Conservation (phyloP, 2,797 vertebrate genomes). For the Hypotaenidia okinawae region DNA sequence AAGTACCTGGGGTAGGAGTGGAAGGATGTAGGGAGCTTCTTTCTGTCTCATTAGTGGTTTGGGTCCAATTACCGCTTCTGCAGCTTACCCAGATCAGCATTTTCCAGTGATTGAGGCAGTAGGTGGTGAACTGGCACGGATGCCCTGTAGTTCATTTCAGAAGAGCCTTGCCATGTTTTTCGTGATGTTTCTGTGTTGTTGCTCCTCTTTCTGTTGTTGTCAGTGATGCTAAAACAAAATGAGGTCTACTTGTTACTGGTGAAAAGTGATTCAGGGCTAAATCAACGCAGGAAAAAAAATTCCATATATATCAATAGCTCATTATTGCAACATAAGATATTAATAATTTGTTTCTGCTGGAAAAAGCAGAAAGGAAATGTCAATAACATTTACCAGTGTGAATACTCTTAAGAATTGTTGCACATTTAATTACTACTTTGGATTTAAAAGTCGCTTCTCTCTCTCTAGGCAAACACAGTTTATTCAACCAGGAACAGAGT, state of each 20-base stretch:
- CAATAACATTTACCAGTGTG: conserved; percentile 22
- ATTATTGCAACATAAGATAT: conserved; percentile 13
- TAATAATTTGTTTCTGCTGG: conserved; percentile 4
- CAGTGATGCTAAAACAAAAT: background rate
- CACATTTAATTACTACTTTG: conserved; percentile 29
- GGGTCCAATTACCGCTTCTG: background rate
- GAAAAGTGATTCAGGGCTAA: background rate
- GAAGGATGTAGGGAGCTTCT: background rate
- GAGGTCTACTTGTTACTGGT: background rate
- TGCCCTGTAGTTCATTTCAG: background rate
- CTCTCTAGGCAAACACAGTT: background rate
- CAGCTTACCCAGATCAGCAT: background rate
- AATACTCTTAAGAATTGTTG: background rate
- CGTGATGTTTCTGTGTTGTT: background rate
- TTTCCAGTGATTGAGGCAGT: background rate
- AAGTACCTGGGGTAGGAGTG: background rate
- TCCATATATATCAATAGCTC: background rate
- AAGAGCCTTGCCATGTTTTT: background rate
- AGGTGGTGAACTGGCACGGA: background rate
- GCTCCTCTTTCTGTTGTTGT: background rate
- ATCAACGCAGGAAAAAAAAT: background rate
- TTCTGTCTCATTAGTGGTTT: background rate
- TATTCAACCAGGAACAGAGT: background rate
- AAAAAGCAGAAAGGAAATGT: conserved; percentile 15
- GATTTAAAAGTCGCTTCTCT: background rate